phyloP scores from a whole-genome alignment of 2,113 vertebrate species.

The Triplophysa rosa region DNA sequence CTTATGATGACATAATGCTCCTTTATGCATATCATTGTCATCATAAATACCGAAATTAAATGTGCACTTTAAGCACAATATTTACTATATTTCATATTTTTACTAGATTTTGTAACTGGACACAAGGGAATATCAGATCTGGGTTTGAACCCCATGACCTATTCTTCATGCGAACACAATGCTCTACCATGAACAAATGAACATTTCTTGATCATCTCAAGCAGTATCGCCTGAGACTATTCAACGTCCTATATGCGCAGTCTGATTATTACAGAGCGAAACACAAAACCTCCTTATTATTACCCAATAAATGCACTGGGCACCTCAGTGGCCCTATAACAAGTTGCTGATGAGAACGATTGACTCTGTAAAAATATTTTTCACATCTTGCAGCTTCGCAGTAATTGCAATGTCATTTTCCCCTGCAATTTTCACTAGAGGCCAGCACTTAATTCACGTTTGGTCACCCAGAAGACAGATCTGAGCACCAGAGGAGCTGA shows the following conservation, averaged over 20 bases:
- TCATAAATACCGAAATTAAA: too few species aligned
- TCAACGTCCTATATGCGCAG: not conserved
- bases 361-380: not conserved
- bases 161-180: too few species aligned
- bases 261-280: not conserved
- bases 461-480: not conserved
- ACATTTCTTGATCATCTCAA: too few species aligned
- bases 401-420: not conserved
- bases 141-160: too few species aligned
- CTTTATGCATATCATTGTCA: too few species aligned
- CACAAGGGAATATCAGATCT: too few species aligned
- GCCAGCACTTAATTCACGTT: conserved; percentile 52
- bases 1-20: too few species aligned
- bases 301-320: not conserved
- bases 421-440: conserved; percentile 55
- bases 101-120: too few species aligned
- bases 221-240: not conserved
- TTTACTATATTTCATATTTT: too few species aligned
- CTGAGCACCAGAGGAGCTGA: not conserved
- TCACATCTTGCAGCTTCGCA: not conserved
- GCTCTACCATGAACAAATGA: too few species aligned
- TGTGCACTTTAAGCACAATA: too few species aligned
- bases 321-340: not conserved
- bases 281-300: not conserved
- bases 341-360: not conserved